A percentile compares a stretch with the other conserved stretches of the same genome.
These are phyloP conservation scores for Poecilia velifera DNA, from an alignment of 2,797 vertebrate species.

Conservation along the genomic window DNA sequence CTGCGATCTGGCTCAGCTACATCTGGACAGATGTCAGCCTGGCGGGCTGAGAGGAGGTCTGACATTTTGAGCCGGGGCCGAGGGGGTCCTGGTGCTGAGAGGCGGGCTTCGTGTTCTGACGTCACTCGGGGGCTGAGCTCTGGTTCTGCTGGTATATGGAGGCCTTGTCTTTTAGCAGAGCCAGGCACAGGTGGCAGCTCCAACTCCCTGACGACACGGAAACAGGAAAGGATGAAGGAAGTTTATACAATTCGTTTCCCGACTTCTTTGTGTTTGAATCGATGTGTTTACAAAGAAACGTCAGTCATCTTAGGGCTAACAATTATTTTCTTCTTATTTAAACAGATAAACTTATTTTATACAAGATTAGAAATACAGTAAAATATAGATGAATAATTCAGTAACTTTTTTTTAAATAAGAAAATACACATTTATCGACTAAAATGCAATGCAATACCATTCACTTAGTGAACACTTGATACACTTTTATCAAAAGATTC, in stretches of 20 bases:
- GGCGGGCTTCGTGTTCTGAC: conserved; percentile 18
- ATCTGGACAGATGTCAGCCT: conserved; percentile 45
- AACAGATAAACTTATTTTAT: too few relatives aligned
- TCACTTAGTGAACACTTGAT: too few relatives aligned
- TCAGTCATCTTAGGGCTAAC: too few relatives aligned
- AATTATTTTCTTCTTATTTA: too few relatives aligned
- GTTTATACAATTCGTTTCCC: neutral
- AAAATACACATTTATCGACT: too few relatives aligned
- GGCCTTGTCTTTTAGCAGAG: conserved; percentile 96
- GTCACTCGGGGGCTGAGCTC: conserved; percentile 82
- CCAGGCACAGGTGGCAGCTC: conserved; percentile 98
- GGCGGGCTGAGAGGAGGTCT: conserved; percentile 53
- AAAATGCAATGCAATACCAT: too few relatives aligned
- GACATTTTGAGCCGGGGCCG: conserved; percentile 39
- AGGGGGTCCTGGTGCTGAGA: conserved; percentile 41
- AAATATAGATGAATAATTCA: too few relatives aligned
- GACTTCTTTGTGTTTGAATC: neutral
- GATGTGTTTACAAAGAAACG: neutral
- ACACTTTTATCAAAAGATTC: too few relatives aligned
- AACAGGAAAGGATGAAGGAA: neutral
- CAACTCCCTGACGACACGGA: conserved; percentile 86
- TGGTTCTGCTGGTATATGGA: conserved; percentile 98
- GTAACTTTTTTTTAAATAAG: too few relatives aligned
- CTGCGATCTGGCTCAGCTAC: conserved; percentile 61
- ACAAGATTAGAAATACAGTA: too few relatives aligned